Evolutionary conservation across 1,140 invertebrate species (phyloP), one percentile per base, ranked within the genome.

Genomic region (Lycorma delicatula): DNA sequence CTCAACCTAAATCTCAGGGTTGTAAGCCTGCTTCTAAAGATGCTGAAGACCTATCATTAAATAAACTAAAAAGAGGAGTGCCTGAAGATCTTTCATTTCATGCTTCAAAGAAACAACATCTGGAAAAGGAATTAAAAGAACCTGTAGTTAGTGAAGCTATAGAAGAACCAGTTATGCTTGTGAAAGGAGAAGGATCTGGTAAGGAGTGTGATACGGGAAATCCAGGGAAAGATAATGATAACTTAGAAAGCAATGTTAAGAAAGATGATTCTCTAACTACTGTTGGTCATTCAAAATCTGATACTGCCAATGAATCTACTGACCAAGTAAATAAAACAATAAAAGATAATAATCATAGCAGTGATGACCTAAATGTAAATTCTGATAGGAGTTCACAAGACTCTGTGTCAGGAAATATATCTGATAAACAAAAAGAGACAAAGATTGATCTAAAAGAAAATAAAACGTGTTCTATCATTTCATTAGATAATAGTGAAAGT

Each of bases 151-250:
- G 82, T 26, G 85, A 88, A 67, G 80, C 78, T 58, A 82, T 89
- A 48, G 81, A 81, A 67, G 86, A 89, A 68, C 81, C 82, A 5
- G 74, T 86, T 0, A 79, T 87, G 75, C 79, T 79, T 67, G 76
- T 89, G 64, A 78, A 76, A 62, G 88, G 87, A 1, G 80, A 83
- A 65, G 87, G 87, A 56, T 77, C 75, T 38, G 87, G 87, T n/a
- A 72, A 68, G 22, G 81, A 83, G n/a, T 87, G 83, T 66, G 74
- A 81, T 23, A 82, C 81, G 11, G 84, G 84, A 2, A 86, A 85
- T 70, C 76, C 77, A 11, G 73, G 66, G 0, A 71, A 71, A n/a
- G 55, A 48, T 5, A 18, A 18, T 28, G n/a, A 36, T 34, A 27
- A 56, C n/a, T 34, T 26, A 27, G 28, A 46, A 23, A 1, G n/a